A percentile compares a stretch with the other conserved stretches of the same genome.
Conservation (phyloP, 2,888 invertebrate species). For the Eurytoma adleriae region DNA sequence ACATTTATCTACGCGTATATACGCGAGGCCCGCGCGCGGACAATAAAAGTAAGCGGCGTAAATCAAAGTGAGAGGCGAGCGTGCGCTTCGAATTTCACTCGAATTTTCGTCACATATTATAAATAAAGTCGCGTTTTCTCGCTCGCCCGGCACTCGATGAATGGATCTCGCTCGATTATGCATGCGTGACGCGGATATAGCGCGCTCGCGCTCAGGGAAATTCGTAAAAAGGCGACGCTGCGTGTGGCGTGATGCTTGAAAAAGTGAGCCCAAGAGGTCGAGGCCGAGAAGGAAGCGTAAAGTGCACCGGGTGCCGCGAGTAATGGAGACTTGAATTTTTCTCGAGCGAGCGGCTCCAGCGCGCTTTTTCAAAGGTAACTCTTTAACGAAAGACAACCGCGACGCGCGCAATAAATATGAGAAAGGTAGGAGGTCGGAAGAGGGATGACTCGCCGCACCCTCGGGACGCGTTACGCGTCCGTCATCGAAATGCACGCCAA, state of each 20-base stretch:
- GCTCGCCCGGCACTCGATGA: not conserved
- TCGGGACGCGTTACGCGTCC: too few species aligned
- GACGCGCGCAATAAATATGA: too few species aligned
- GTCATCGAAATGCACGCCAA: too few species aligned
- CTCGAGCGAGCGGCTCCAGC: too few species aligned
- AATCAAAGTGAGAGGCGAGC: constrained; percentile 6
- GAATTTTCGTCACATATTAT: constrained; percentile 32
- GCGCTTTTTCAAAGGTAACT: too few species aligned
- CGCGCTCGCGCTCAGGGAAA: not conserved
- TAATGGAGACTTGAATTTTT: too few species aligned
- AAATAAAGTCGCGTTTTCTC: constrained; percentile 26
- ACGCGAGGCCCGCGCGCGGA: not conserved
- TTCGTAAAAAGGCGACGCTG: not conserved
- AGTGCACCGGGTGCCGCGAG: too few species aligned
- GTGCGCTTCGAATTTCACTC: not conserved
- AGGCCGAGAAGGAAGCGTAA: not conserved
- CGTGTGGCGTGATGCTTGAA: not conserved
- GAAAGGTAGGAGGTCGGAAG: too few species aligned
- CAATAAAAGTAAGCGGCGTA: constrained; percentile 36
- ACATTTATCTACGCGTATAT: not conserved
- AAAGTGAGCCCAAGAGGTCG: not conserved
- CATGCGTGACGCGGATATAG: not conserved
- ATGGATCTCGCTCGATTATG: constrained; percentile 25
- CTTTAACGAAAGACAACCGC: too few species aligned
- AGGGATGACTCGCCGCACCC: too few species aligned